Conservation (phyloP, 2,888 invertebrate species). For the Allygus modestus region DNA sequence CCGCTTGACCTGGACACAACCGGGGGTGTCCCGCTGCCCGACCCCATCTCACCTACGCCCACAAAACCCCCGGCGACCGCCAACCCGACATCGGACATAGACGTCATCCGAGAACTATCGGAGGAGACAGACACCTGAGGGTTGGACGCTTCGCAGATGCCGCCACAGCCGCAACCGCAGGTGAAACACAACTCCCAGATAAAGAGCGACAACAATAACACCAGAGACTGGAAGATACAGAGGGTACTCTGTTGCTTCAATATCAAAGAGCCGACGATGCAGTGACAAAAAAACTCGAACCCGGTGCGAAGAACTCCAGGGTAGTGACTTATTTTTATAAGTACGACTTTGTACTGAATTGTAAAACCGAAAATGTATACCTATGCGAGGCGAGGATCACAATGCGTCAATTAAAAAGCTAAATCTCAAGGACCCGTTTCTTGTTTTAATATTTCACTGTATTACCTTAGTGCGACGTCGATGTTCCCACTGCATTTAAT, state of each 20-base stretch:
- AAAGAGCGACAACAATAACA: slow-evolving; percentile 66
- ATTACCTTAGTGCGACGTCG: background rate
- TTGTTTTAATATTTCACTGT: background rate
- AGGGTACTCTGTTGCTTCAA: slow-evolving; percentile 69
- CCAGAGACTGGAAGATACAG: slow-evolving; percentile 66
- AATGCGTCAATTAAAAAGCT: background rate
- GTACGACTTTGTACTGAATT: slow-evolving; percentile 19
- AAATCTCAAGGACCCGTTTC: background rate
- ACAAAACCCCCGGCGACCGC: slow-evolving; percentile 22
- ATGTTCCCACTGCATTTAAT: background rate
- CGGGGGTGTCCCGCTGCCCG: slow-evolving; percentile 40
- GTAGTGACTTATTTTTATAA: slow-evolving; percentile 32
- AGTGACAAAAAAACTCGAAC: slow-evolving; percentile 65
- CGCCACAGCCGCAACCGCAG: slow-evolving; percentile 43
- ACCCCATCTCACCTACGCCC: slow-evolving; percentile 16
- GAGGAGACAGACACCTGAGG: slow-evolving; percentile 62
- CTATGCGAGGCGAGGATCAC: background rate
- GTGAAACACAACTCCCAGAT: slow-evolving; percentile 21
- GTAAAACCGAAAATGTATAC: background rate
- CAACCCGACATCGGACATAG: slow-evolving; percentile 51
- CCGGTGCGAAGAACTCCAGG: slow-evolving; percentile 44
- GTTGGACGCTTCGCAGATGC: slow-evolving; percentile 34
- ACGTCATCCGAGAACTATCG: slow-evolving; percentile 37
- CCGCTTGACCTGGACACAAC: slow-evolving; percentile 79
- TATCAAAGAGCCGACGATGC: slow-evolving; percentile 63